Conservation (phyloP, 2,888 invertebrate species). For the Selenia dentaria region DNA sequence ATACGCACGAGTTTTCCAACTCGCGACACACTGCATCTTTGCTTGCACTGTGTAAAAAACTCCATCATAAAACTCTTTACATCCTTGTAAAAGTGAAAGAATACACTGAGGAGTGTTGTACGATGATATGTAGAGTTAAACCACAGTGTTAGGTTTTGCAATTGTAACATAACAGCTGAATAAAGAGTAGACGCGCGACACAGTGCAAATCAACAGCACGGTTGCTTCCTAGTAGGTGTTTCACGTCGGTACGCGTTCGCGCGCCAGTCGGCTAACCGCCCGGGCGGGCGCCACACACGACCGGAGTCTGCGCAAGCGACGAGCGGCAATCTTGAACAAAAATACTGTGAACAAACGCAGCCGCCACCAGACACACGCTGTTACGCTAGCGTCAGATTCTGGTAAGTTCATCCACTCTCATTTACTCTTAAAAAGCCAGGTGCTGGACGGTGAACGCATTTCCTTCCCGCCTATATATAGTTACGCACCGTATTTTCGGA, state of each 20-base stretch:
- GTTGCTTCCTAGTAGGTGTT: constrained; percentile 24
- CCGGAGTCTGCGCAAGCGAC: constrained; percentile 80
- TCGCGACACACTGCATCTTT: neutral
- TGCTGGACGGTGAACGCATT: constrained; percentile 7
- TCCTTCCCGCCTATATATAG: constrained; percentile 61
- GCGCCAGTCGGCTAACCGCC: constrained; percentile 81
- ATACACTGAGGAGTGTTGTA: neutral
- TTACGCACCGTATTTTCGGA: constrained; percentile 65
- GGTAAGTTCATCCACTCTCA: constrained; percentile 53
- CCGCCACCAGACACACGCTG: constrained; percentile 57
- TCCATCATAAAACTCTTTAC: no score
- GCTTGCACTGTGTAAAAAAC: no score
- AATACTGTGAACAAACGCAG: constrained; percentile 73
- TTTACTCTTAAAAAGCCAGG: neutral
- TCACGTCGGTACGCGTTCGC: constrained; percentile 22
- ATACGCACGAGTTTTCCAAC: constrained; percentile 8
- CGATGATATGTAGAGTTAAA: no score
- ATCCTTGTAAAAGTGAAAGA: neutral
- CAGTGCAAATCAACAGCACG: constrained; percentile 28
- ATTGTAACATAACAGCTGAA: neutral
- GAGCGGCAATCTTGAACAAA: constrained; percentile 61
- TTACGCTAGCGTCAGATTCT: constrained; percentile 78
- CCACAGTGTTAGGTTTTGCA: no score
- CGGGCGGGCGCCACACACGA: constrained; percentile 84
- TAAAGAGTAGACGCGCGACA: constrained; percentile 12